Evolutionary conservation across 2,888 invertebrate genomes (phyloP), one percentile per base, ranked within the genome.

Genomic region (Mythimna lalbum): DNA sequence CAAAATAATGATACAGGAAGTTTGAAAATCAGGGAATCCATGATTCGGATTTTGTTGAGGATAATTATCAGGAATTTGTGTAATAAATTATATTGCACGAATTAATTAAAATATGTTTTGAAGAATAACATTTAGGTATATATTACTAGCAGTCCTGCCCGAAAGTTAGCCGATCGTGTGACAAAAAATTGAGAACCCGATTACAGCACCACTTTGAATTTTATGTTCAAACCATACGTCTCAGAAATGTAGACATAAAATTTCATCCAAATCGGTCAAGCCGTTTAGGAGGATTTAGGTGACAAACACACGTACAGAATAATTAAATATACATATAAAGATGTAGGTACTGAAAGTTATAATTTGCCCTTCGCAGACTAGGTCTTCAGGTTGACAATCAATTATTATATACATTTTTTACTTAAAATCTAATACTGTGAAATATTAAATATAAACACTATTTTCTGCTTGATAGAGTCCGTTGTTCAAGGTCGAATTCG

Each of bases 391-490:
- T 17, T 19, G 10, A 14, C 9, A 2, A 9, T 9, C 33, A 33
- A 33, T 33, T 9, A 33, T 27, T 7, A 14, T 27, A 19, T 9
- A 19, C 4, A 19, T 6, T 53, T 50, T 10, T 31, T 55, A 27
- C 4, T 31, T 19, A 19, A 12, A 56, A 21, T 12, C n/a, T 31
- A 3, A 52, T 27, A 17, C 4, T 33, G n/a, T 36, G 33, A 23
- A 68, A 17, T 49, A 52, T 47, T 53, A 27, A 62, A 49, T 49
- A 62, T 23, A 50, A 53, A 80, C 10, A 64, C 33, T 7, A 78
- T 53, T 79, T 75, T 71, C 52, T 63, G 50, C 59, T 73, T 56
- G 47, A 77, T 52, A 53, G 65, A 70, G 31, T 68, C 50, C 65
- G 56, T 52, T 43, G 12, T 27, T 56, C 52, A 76, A 69, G 69